Conservation (phyloP, 2,113 vertebrate genomes). For the Cromileptes altivelis region DNA sequence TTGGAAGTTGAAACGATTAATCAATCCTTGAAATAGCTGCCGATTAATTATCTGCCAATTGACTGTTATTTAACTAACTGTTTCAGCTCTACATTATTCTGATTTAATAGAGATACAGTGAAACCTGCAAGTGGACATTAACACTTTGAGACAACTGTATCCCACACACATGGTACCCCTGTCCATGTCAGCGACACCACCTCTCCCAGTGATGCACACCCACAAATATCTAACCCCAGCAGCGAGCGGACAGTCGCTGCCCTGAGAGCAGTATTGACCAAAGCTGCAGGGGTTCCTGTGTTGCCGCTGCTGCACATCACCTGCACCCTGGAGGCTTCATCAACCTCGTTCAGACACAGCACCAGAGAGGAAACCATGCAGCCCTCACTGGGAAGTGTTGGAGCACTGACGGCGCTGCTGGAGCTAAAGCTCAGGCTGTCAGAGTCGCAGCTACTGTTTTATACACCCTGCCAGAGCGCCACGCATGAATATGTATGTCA, state of each 20-base stretch:
- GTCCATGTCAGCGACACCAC: background rate
- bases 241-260: slow-evolving; percentile 16
- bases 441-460: slow-evolving; percentile 78
- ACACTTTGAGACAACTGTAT: background rate
- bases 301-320: slow-evolving; percentile 42
- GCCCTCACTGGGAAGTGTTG: slow-evolving; percentile 55
- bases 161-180: background rate
- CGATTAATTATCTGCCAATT: background rate
- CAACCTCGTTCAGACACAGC: slow-evolving; percentile 60
- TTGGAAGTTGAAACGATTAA: background rate
- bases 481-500: slow-evolving; percentile 83
- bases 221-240: slow-evolving; percentile 1
- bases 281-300: slow-evolving; percentile 39
- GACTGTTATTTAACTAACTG: background rate
- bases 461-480: slow-evolving; percentile 78
- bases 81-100: background rate
- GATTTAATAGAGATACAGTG: background rate
- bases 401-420: slow-evolving; percentile 54
- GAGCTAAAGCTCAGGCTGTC: slow-evolving; percentile 70
- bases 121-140: slow-evolving; percentile 6
- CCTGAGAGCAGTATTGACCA: slow-evolving; percentile 42
- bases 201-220: slow-evolving; percentile 3
- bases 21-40: background rate
- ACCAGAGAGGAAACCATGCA: slow-evolving; percentile 37
- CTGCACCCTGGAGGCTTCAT: slow-evolving; percentile 73